phyloP scores from a whole-genome alignment of 2,113 vertebrate species.

The Burhinus oedicnemus region DNA sequence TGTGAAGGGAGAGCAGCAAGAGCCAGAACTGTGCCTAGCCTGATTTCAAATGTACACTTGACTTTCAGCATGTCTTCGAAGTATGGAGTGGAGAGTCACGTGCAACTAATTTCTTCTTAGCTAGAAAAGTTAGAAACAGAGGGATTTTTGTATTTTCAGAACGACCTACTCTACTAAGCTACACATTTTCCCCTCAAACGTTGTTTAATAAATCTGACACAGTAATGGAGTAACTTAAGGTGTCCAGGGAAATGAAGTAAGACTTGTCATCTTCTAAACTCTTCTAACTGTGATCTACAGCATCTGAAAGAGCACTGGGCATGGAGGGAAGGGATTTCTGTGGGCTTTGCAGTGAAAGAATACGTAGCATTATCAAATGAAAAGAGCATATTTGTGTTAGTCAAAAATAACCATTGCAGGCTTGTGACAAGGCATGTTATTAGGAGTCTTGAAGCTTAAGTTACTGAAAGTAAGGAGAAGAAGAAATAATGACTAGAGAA shows the following conservation, averaged over 20 bases:
- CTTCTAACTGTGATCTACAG: background rate
- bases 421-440: background rate
- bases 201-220: background rate
- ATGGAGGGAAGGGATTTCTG: background rate
- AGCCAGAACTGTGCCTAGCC: background rate
- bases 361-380: background rate
- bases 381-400: background rate
- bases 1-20: background rate
- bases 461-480: background rate
- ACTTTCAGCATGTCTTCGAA: background rate
- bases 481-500: background rate
- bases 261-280: background rate
- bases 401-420: rapidly evolving
- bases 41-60: rapidly evolving
- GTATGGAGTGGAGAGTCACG: background rate
- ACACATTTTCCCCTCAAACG: background rate
- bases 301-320: background rate
- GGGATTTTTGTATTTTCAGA: background rate
- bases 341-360: background rate
- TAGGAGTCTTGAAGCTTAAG: background rate
- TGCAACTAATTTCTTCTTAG: background rate
- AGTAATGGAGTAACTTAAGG: background rate
- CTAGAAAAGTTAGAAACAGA: background rate
- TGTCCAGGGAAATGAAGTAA: background rate
- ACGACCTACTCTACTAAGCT: background rate